These are phyloP conservation scores for Lerema accius DNA, from an alignment of 1,140 invertebrate species.

Conservation along the genomic window DNA sequence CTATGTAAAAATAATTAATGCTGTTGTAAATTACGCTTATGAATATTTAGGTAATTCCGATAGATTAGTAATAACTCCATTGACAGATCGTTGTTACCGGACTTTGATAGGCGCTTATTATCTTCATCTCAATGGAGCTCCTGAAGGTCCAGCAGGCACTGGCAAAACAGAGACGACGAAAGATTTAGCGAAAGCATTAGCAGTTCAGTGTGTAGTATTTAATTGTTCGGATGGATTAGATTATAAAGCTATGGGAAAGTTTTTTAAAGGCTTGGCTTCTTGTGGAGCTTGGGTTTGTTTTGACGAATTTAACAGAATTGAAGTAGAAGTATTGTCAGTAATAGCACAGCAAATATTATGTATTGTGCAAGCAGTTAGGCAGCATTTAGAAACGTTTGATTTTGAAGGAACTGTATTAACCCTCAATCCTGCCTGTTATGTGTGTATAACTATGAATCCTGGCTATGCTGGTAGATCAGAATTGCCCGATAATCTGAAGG, in stretches of 20 bases:
- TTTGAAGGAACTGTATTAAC: slow-evolving; percentile 95
- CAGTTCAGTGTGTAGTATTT: slow-evolving; percentile 95
- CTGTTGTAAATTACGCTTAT: slow-evolving; percentile 93
- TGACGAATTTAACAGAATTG: slow-evolving; percentile 96
- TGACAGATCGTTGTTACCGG: slow-evolving; percentile 94
- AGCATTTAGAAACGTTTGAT: slow-evolving; percentile 87
- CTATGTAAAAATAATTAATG: slow-evolving; percentile 93
- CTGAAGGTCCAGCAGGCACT: slow-evolving; percentile 95
- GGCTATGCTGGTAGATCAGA: slow-evolving; percentile 95
- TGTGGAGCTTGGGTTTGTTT: slow-evolving; percentile 97
- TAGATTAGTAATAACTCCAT: slow-evolving; percentile 91
- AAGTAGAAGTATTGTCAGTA: slow-evolving; percentile 95
- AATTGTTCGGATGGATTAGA: slow-evolving; percentile 96
- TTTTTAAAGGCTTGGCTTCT: slow-evolving; percentile 92
- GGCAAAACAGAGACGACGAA: slow-evolving; percentile 98
- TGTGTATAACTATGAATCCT: slow-evolving; percentile 96
- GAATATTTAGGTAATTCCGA: slow-evolving; percentile 95
- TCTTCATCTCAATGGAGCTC: slow-evolving; percentile 93
- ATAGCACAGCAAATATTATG: slow-evolving; percentile 93
- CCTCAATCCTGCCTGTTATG: slow-evolving; percentile 92
- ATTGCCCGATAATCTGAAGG: slow-evolving; percentile 93
- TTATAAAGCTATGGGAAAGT: slow-evolving; percentile 96
- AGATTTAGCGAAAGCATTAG: slow-evolving; percentile 94
- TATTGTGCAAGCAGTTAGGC: slow-evolving; percentile 91
- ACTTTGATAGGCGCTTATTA: slow-evolving; percentile 95